A percentile compares a stretch with the other conserved stretches of the same genome.
These are phyloP conservation scores for Stratiomys singularior DNA, from an alignment of 2,888 invertebrate genomes.

Conservation along the genomic window DNA sequence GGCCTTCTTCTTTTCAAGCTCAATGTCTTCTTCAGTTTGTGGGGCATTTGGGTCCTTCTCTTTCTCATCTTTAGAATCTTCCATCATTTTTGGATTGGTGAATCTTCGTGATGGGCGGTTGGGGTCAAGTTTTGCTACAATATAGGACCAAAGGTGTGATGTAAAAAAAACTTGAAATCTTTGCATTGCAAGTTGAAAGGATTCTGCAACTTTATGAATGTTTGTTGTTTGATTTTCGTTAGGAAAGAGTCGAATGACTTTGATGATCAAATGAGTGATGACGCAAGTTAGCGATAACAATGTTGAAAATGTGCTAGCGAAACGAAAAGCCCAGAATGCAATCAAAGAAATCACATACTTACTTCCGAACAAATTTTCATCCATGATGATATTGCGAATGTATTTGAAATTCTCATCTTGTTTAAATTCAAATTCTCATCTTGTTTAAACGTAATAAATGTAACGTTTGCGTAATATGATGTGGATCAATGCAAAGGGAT, in stretches of 20 bases:
- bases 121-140: constrained; percentile 72
- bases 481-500: not conserved
- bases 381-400: constrained; percentile 8
- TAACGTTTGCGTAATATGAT: no score
- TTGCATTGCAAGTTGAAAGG: not conserved
- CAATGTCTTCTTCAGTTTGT: constrained; percentile 65
- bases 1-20: constrained; percentile 68
- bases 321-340: constrained; percentile 6
- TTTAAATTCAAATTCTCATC: not conserved
- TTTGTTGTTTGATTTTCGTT: not conserved
- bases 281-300: not conserved
- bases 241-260: not conserved
- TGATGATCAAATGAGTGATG: not conserved
- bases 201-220: not conserved
- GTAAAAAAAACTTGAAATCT: not conserved
- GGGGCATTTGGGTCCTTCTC: constrained; percentile 72
- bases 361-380: constrained; percentile 9
- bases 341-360: constrained; percentile 30
- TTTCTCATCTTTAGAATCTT: constrained; percentile 71
- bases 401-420: not conserved
- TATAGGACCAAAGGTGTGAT: not conserved
- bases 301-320: constrained; percentile 6
- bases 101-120: constrained; percentile 77
- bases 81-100: constrained; percentile 70
- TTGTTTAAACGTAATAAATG: not conserved